Conservation (phyloP, 2,113 vertebrate species). For the Otus sunia region DNA sequence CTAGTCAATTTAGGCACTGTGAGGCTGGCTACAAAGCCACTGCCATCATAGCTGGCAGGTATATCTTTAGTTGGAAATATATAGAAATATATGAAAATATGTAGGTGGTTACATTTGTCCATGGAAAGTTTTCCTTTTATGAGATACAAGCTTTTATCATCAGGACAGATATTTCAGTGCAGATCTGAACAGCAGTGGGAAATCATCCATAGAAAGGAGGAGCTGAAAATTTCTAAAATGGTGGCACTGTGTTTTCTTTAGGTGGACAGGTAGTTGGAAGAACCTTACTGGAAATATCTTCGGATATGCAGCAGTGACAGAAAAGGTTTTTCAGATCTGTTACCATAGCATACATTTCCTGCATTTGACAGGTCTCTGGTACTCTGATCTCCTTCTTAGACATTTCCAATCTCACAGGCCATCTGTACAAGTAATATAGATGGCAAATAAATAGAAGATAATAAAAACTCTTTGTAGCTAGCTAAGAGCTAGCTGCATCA, state of each 20-base stretch:
- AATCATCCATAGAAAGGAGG: neutral
- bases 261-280: neutral
- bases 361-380: neutral
- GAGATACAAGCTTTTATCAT: neutral
- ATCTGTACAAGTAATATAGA: neutral
- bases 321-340: neutral
- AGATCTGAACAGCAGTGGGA: neutral
- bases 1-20: neutral
- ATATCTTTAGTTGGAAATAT: neutral
- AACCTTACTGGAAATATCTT: neutral
- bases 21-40: neutral
- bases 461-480: neutral
- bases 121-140: neutral
- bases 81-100: neutral
- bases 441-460: neutral
- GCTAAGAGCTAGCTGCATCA: neutral
- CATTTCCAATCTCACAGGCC: neutral
- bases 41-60: neutral
- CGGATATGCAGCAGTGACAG: neutral
- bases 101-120: neutral
- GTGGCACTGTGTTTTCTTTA: neutral
- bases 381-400: neutral
- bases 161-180: neutral
- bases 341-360: neutral
- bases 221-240: neutral